Conservation (phyloP, 30 jellyfish, hydroid and myxozoan genomes). For the Cassiopea andromeda region DNA sequence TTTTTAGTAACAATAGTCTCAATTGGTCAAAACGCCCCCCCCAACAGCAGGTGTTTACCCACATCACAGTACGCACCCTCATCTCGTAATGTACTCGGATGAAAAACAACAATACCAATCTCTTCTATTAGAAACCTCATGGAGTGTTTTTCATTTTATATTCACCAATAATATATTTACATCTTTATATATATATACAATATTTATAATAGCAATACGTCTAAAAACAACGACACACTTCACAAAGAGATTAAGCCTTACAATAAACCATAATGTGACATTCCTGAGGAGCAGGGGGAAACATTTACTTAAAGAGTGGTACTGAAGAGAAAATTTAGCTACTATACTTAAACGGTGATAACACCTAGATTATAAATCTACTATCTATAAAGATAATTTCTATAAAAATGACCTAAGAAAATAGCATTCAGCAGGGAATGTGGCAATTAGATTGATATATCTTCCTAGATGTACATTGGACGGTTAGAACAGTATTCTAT, state of each 20-base stretch:
- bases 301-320: not conserved
- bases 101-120: not conserved
- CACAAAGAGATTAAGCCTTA: not conserved
- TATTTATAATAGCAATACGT: conserved; percentile 22
- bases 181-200: conserved; percentile 68
- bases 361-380: not conserved
- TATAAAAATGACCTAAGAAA: not conserved
- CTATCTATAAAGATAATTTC: conserved; percentile 1
- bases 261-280: not conserved
- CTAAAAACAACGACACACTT: conserved; percentile 60
- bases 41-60: too few relatives aligned
- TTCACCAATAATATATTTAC: conserved; percentile 64
- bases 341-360: conserved; percentile 9
- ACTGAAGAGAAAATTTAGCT: not conserved
- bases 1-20: too few relatives aligned
- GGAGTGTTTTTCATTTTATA: conserved; percentile 5
- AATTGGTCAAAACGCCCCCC: too few relatives aligned
- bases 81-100: not conserved
- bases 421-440: not conserved
- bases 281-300: not conserved
- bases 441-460: not conserved
- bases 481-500: not conserved
- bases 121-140: conserved; percentile 29
- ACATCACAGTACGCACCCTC: not conserved
- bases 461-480: not conserved